A percentile compares a stretch with the other conserved stretches of the same genome.
phyloP scores from a whole-genome alignment of 2,113 vertebrate genomes.

The Hyla sarda region DNA sequence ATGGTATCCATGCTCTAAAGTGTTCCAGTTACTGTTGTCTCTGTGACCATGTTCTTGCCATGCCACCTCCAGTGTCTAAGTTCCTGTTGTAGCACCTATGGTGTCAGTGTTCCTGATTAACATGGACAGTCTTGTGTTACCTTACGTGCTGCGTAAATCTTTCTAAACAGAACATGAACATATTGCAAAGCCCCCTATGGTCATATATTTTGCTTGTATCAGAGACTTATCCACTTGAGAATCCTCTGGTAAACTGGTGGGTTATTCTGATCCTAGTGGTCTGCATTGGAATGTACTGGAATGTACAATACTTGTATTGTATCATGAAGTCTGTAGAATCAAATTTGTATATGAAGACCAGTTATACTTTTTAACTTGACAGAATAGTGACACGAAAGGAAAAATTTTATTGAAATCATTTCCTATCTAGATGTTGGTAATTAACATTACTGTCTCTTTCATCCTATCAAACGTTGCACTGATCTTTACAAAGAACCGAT shows the following conservation, averaged over 20 bases:
- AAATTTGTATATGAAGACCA: neutral
- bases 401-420: slow-evolving; percentile 7
- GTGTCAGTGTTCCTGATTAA: too few relatives aligned
- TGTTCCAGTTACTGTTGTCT: too few relatives aligned
- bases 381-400: neutral
- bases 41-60: too few relatives aligned
- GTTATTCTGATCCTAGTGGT: neutral
- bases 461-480: slow-evolving; percentile 8
- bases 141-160: too few relatives aligned
- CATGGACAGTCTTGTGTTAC: too few relatives aligned
- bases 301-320: too few relatives aligned
- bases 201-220: too few relatives aligned
- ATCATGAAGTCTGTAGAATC: neutral
- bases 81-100: too few relatives aligned
- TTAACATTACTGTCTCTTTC: slow-evolving; percentile 9
- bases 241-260: neutral
- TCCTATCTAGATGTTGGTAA: slow-evolving; percentile 3
- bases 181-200: too few relatives aligned
- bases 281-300: too few relatives aligned
- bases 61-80: too few relatives aligned
- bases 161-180: neutral
- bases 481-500: slow-evolving; percentile 10
- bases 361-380: slow-evolving; percentile 4
- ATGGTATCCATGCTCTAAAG: too few relatives aligned
- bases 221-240: neutral